A percentile compares a stretch with the other conserved stretches of the same genome.
Conservation (phyloP, 2,888 invertebrate genomes). For the Harpalus rubripes region DNA sequence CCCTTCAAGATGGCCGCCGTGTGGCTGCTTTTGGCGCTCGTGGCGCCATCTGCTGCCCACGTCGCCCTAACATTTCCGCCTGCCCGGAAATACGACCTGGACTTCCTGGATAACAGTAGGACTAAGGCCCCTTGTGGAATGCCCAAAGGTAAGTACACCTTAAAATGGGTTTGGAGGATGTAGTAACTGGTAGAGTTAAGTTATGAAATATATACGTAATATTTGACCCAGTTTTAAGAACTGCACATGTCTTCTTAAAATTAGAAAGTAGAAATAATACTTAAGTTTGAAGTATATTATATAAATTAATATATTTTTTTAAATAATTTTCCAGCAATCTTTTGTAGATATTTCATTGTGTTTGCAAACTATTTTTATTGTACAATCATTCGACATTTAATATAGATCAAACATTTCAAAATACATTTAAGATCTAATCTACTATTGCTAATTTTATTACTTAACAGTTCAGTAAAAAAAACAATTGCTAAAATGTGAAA, state of each 20-base stretch:
- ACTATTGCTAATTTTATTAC: no score
- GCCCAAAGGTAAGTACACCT: constrained; percentile 88
- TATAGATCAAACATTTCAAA: no score
- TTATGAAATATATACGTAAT: constrained; percentile 10
- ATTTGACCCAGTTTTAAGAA: constrained; percentile 29
- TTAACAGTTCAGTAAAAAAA: no score
- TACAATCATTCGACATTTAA: no score
- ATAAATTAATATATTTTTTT: not conserved
- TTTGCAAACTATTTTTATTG: no score
- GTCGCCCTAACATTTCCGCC: constrained; percentile 94
- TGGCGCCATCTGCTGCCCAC: constrained; percentile 77
- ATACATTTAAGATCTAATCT: no score
- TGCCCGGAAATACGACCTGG: constrained; percentile 92
- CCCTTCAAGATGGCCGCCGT: not conserved
- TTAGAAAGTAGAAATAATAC: constrained; percentile 16
- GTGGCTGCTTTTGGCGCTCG: constrained; percentile 36
- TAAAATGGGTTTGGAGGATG: no score
- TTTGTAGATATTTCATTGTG: no score
- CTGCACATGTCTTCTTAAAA: constrained; percentile 15
- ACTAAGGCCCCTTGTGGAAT: constrained; percentile 96
- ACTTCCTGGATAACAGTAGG: constrained; percentile 94
- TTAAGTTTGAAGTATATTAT: not conserved
- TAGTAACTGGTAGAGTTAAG: not conserved
- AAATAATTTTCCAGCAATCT: no score
- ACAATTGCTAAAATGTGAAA: no score